phyloP scores from a whole-genome alignment of 2,888 invertebrate species.

The Isotomurus palustris region DNA sequence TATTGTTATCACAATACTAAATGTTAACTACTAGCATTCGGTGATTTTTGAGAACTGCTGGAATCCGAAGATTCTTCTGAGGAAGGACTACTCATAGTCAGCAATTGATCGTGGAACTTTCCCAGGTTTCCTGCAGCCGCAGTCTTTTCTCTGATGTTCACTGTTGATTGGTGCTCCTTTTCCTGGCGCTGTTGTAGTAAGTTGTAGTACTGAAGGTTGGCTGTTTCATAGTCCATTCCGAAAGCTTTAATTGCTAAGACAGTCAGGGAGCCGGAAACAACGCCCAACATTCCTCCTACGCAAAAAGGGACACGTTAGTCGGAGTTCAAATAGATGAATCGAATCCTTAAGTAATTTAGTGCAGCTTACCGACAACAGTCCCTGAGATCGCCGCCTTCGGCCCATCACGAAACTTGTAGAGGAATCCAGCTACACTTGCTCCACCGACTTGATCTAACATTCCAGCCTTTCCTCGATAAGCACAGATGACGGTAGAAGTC shows the following conservation, averaged over 20 bases:
- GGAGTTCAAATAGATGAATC: too few relatives aligned
- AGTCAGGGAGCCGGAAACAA: conserved; percentile 58
- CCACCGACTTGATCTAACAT: conserved; percentile 63
- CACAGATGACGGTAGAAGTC: conserved; percentile 60
- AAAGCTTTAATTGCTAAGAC: conserved; percentile 56
- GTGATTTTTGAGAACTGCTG: too few relatives aligned
- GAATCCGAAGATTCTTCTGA: too few relatives aligned
- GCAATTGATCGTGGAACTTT: conserved; percentile 4
- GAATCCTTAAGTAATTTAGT: conserved; percentile 1
- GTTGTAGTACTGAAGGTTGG: conserved; percentile 50
- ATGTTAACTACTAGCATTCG: too few relatives aligned
- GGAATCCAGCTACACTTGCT: conserved; percentile 61
- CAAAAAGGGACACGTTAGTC: too few relatives aligned
- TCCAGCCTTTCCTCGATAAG: conserved; percentile 64
- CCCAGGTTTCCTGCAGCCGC: neutral
- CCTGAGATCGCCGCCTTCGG: conserved; percentile 65
- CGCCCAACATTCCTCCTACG: conserved; percentile 60
- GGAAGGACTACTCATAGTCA: too few relatives aligned
- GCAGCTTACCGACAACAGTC: conserved; percentile 57
- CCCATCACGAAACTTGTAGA: conserved; percentile 66
- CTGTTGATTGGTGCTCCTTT: conserved; percentile 49
- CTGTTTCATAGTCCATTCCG: conserved; percentile 62
- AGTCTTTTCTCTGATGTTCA: conserved; percentile 50
- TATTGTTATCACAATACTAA: too few relatives aligned
- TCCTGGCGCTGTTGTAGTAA: conserved; percentile 58